Conservation (phyloP, 1,140 invertebrate species). For the Platyscapa corneri region DNA sequence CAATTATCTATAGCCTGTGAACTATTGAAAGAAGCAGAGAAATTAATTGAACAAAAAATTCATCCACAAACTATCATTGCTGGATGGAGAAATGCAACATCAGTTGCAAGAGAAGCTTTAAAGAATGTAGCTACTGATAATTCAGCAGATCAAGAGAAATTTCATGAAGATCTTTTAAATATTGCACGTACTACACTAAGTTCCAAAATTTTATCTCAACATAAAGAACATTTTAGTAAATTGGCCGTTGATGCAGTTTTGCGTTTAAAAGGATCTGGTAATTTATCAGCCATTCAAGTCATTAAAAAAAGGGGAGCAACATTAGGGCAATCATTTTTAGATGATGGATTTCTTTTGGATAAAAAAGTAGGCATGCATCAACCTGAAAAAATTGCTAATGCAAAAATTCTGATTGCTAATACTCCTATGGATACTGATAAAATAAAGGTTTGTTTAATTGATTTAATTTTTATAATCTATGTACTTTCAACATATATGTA, state of each 20-base stretch:
- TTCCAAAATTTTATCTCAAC: conserved; percentile 98
- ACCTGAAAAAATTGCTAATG: conserved; percentile 84
- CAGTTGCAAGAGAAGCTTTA: conserved; percentile 89
- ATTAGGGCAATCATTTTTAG: conserved; percentile 95
- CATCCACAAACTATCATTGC: conserved; percentile 98
- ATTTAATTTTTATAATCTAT: not conserved
- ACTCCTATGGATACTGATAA: conserved; percentile 99
- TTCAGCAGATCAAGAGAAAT: conserved; percentile 84
- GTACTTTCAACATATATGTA: too few species aligned
- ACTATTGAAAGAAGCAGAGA: conserved; percentile 95
- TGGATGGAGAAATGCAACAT: conserved; percentile 93
- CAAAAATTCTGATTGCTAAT: conserved; percentile 98
- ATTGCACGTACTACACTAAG: conserved; percentile 98
- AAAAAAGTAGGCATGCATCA: conserved; percentile 95
- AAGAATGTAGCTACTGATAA: conserved; percentile 86
- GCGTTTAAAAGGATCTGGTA: conserved; percentile 95
- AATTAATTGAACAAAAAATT: conserved; percentile 93
- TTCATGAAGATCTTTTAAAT: conserved; percentile 94
- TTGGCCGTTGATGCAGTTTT: conserved; percentile 96
- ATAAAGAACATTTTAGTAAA: conserved; percentile 97
- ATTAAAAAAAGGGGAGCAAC: conserved; percentile 97
- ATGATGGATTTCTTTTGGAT: conserved; percentile 98
- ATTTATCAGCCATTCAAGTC: conserved; percentile 97
- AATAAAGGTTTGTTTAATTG: conserved; percentile 83
- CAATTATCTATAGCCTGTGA: conserved; percentile 85